phyloP scores from a whole-genome alignment of 2,113 vertebrate genomes.

The Salvelinus alpinus region DNA sequence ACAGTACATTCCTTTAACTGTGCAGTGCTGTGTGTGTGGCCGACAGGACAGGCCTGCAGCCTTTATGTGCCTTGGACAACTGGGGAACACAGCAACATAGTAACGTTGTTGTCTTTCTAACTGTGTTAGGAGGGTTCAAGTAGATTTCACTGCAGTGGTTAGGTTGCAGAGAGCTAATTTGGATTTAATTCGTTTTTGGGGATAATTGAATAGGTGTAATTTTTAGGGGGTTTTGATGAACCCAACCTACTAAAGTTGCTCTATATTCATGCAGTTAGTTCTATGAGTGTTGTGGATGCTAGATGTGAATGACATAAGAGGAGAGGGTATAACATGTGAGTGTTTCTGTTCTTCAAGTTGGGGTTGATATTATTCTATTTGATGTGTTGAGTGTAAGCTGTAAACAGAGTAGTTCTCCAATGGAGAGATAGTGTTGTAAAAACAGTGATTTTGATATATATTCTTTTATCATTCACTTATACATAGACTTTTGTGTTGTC shows the following conservation, averaged over 20 bases:
- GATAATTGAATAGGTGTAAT: slow-evolving; percentile 21
- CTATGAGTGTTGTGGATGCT: background rate
- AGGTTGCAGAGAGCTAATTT: background rate
- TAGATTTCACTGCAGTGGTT: slow-evolving; percentile 51
- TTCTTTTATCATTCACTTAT: slow-evolving; percentile 63
- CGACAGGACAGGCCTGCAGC: slow-evolving; percentile 38
- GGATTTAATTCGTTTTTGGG: background rate
- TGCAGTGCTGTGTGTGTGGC: slow-evolving; percentile 58
- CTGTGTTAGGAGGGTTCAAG: slow-evolving; percentile 21
- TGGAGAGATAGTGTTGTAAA: slow-evolving; percentile 29
- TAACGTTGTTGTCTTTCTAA: background rate
- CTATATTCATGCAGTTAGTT: slow-evolving; percentile 1
- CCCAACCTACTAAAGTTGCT: background rate
- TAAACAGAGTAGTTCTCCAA: slow-evolving; percentile 64
- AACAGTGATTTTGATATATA: slow-evolving; percentile 28
- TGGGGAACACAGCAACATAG: background rate
- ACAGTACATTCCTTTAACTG: slow-evolving; percentile 72
- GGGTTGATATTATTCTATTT: slow-evolving; percentile 47
- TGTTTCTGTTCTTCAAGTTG: slow-evolving; percentile 17
- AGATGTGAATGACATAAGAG: slow-evolving; percentile 16
- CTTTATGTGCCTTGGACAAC: too few species aligned
- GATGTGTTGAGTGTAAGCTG: slow-evolving; percentile 59
- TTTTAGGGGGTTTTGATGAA: background rate
- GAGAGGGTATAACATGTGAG: background rate
- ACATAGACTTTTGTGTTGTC: slow-evolving; percentile 55